A percentile compares a stretch with the other conserved stretches of the same genome.
phyloP scores from a whole-genome alignment of 2,888 invertebrate species.

The Malacosoma neustria region DNA sequence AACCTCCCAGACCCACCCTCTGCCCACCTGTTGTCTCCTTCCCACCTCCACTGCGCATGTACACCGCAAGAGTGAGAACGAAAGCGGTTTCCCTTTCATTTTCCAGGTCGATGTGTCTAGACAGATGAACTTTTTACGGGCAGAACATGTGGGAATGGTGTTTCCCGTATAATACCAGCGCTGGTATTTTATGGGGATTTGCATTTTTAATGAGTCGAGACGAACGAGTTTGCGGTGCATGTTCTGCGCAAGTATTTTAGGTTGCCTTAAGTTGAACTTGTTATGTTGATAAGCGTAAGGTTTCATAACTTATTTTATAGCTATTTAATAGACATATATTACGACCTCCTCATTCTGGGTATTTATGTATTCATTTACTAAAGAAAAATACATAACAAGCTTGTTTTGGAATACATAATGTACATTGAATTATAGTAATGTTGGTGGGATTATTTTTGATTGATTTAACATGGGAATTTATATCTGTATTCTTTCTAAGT shows the following conservation, averaged over 20 bases:
- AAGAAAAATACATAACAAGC: too few species aligned
- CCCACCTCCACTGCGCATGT: slow-evolving; percentile 56
- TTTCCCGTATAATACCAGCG: slow-evolving; percentile 23
- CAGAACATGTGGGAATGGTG: slow-evolving; percentile 30
- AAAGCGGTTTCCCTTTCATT: slow-evolving; percentile 37
- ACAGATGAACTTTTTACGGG: slow-evolving; percentile 68
- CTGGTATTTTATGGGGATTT: slow-evolving; percentile 37
- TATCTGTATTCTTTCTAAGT: too few species aligned
- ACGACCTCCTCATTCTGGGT: too few species aligned
- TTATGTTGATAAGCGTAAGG: too few species aligned
- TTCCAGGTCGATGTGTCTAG: slow-evolving; percentile 69
- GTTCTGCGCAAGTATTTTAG: neutral
- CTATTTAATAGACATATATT: too few species aligned
- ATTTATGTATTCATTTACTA: too few species aligned
- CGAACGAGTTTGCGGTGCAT: neutral
- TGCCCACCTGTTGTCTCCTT: slow-evolving; percentile 58
- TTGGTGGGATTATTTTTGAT: too few species aligned
- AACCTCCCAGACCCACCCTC: slow-evolving; percentile 32
- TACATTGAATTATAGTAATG: too few species aligned
- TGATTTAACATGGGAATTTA: too few species aligned
- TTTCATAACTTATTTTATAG: too few species aligned
- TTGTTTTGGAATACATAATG: too few species aligned
- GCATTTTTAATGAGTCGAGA: slow-evolving; percentile 8
- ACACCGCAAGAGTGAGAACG: slow-evolving; percentile 48
- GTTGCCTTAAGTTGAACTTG: too few species aligned